phyloP scores from a whole-genome alignment of 2,797 vertebrate species.

The Girardinus metallicus region DNA sequence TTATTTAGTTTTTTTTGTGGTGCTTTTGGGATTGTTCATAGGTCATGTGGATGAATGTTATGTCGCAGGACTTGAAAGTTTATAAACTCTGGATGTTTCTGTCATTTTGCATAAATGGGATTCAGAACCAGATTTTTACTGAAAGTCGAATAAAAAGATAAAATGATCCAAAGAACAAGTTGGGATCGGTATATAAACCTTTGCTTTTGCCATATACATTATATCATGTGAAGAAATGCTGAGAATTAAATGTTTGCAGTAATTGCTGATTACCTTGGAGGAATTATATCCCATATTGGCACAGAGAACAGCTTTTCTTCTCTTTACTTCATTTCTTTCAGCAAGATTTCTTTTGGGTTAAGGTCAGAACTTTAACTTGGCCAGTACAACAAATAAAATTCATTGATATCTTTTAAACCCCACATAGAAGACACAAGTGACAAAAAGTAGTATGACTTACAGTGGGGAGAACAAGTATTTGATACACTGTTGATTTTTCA shows the following conservation, averaged over 20 bases:
- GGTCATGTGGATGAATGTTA: constrained; percentile 39
- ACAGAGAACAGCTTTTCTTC: not conserved
- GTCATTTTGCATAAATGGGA: constrained; percentile 1
- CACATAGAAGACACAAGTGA: not conserved
- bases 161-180: not conserved
- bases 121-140: not conserved
- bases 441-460: not conserved
- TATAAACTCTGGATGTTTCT: not conserved
- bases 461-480: too few relatives aligned
- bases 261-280: not conserved
- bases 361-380: not conserved
- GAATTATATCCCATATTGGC: not conserved
- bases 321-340: not conserved
- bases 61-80: constrained; percentile 12
- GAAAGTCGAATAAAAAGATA: not conserved
- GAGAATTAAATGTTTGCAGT: not conserved
- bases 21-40: constrained; percentile 38
- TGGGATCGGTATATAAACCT: too few relatives aligned
- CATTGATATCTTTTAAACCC: not conserved
- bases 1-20: constrained; percentile 22
- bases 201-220: not conserved
- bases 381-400: not conserved
- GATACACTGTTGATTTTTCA: too few relatives aligned
- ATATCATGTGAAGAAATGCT: not conserved
- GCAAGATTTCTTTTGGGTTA: not conserved